A percentile compares a stretch with the other conserved stretches of the same genome.
These are phyloP conservation scores for Steromphala cineraria DNA, from an alignment of 2,888 invertebrate genomes.

Conservation along the genomic window DNA sequence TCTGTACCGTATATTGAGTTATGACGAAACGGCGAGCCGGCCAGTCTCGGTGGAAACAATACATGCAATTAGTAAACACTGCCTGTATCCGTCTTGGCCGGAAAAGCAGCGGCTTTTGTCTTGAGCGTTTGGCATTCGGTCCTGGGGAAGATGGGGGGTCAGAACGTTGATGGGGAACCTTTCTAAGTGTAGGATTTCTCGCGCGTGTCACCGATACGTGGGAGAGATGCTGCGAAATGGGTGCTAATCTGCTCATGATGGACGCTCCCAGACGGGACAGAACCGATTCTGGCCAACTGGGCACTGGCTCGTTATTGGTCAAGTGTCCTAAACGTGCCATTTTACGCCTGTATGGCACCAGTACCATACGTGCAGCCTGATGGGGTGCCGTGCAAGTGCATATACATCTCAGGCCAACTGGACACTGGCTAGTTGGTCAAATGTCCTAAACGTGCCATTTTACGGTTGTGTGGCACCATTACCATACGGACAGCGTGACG, in stretches of 20 bases:
- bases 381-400: too few relatives aligned
- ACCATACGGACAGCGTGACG: too few relatives aligned
- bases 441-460: too few relatives aligned
- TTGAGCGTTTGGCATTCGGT: slow-evolving; percentile 1
- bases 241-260: not conserved
- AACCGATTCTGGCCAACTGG: not conserved
- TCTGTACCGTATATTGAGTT: not conserved
- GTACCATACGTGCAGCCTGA: too few relatives aligned
- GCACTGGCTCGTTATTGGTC: not conserved
- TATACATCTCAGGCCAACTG: too few relatives aligned
- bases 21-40: not conserved
- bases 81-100: not conserved
- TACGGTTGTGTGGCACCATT: too few relatives aligned
- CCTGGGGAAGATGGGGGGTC: not conserved
- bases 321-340: slow-evolving; percentile 1
- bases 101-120: slow-evolving; percentile 7
- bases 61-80: slow-evolving; percentile 14
- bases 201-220: slow-evolving; percentile 1
- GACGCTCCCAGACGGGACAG: not conserved
- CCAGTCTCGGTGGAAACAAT: slow-evolving; percentile 7
- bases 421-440: too few relatives aligned
- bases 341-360: not conserved
- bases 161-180: not conserved
- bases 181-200: slow-evolving; percentile 1
- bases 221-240: not conserved